Base-by-base conservation (phyloP, 2,113 vertebrate genomes). In the Mormyrus iriodes region DNA sequence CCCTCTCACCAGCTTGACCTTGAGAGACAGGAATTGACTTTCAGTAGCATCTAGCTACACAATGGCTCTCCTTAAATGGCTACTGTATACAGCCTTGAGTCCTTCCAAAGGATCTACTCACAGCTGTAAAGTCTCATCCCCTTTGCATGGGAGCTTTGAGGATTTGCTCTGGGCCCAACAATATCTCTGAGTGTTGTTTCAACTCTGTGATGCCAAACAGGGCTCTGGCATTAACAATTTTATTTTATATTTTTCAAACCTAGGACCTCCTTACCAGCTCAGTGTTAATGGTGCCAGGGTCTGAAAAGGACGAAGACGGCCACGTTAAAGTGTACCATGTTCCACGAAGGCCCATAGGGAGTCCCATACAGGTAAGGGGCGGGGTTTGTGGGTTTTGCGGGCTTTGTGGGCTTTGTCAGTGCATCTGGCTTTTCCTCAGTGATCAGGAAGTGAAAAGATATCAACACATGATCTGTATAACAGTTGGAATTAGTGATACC, bases 241-340 rank as follows among this genome's bases (percentile, higher is more conserved):
- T 35, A 19, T 31, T 53, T 52, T 9, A 21, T 85, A n/a, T 31
- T 53, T 5, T 35, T 84, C 82, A 15, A n/a, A 9, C 49, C 15
- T 92, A 99, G 98, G 97, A 98, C 94, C 95, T 99, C 89, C 95
- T 99, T 76, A 97, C 98, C 2, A 98, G 98, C 94, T 98, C 98
- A 83, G 89, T 97, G 94, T 93, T 99, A 94, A 97, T 97, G 96
- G 96, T 95, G 85, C 94, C 96, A 0, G 90, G 94, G 27, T 95
- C 94, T 88, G 96, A 97, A 94, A 97, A 97, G 90, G 95, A 92
- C 31, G 97, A 98, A 88, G 96, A 97, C 3, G 96, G 94, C 92
- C 96, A 97, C 88, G 94, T 96, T 93, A 99, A 97, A 96, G 91
- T 93, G 58, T 96, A 97, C 93, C 94, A 97, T 86, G 93, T 95